These are phyloP conservation scores for Dorcus parallelipipedus DNA, from an alignment of 2,888 invertebrate genomes.

Conservation along the genomic window DNA sequence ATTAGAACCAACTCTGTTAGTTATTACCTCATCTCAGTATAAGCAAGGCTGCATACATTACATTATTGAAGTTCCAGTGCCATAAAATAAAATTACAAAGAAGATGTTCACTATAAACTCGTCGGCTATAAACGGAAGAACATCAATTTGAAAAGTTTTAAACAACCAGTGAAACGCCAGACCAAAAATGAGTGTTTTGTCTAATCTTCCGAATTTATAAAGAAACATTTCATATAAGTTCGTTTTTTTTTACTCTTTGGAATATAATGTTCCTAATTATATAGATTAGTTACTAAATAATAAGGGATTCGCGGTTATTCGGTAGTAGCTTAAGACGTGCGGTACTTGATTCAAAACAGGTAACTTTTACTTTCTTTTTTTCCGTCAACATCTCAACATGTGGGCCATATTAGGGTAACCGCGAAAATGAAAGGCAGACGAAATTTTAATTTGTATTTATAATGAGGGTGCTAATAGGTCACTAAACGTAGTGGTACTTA, in stretches of 20 bases:
- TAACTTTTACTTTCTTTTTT: not conserved
- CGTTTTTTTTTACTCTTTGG: no score
- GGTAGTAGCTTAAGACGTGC: not conserved
- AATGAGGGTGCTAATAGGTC: no score
- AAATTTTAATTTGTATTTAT: no score
- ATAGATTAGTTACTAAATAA: not conserved
- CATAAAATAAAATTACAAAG: not conserved
- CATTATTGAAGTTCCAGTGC: not conserved
- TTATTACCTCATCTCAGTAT: not conserved
- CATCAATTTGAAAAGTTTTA: not conserved
- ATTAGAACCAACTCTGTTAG: constrained; percentile 3
- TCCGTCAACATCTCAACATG: no score
- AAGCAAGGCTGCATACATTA: not conserved
- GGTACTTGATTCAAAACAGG: not conserved
- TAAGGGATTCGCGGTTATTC: not conserved
- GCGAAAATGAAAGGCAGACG: no score
- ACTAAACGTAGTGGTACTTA: not conserved
- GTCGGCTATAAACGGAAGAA: not conserved
- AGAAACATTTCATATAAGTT: not conserved
- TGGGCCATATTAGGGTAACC: no score
- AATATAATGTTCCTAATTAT: no score
- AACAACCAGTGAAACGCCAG: not conserved
- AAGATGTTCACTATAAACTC: not conserved
- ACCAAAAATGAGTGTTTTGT: not conserved
- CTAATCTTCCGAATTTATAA: not conserved